A percentile compares a stretch with the other conserved stretches of the same genome.
Conservation (phyloP, 2,113 vertebrate genomes). For the Acrocephalus kingi region DNA sequence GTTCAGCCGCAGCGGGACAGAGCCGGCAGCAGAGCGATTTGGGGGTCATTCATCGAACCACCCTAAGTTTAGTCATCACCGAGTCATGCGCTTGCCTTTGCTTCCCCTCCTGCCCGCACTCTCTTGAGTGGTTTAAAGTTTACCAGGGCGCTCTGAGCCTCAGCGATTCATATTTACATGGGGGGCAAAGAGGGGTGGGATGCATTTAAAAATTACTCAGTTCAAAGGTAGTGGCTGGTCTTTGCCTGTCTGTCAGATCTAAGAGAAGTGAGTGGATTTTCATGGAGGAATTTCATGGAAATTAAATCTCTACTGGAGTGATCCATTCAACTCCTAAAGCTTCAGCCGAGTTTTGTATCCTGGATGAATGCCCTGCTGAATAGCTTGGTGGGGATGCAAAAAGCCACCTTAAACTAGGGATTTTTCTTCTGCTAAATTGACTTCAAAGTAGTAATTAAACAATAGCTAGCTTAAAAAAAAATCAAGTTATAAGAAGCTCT, state of each 20-base stretch:
- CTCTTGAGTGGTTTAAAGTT: neutral
- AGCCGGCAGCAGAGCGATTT: neutral
- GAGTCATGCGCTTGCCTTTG: neutral
- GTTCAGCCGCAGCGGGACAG: neutral
- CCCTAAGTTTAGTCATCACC: neutral
- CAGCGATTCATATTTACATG: neutral
- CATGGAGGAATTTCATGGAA: constrained; percentile 64
- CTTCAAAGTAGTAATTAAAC: constrained; percentile 65
- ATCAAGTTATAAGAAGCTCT: neutral
- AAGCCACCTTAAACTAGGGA: constrained; percentile 55
- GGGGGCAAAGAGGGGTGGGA: neutral
- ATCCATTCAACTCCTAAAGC: constrained; percentile 52
- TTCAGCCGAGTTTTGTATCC: constrained; percentile 59
- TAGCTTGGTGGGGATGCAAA: constrained; percentile 63
- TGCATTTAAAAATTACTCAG: neutral
- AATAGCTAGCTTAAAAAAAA: constrained; percentile 25
- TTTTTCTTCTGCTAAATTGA: constrained; percentile 55
- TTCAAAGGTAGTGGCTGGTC: constrained; percentile 50
- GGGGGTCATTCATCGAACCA: accelerated
- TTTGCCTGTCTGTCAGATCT: constrained; percentile 45
- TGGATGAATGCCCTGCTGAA: constrained; percentile 56
- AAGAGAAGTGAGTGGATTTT: constrained; percentile 48
- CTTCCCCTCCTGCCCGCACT: neutral
- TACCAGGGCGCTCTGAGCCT: neutral
- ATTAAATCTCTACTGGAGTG: constrained; percentile 61